Evolutionary conservation across 2,797 vertebrate genomes (phyloP), one percentile per base, ranked within the genome.

Genomic region (Karalla daura): DNA sequence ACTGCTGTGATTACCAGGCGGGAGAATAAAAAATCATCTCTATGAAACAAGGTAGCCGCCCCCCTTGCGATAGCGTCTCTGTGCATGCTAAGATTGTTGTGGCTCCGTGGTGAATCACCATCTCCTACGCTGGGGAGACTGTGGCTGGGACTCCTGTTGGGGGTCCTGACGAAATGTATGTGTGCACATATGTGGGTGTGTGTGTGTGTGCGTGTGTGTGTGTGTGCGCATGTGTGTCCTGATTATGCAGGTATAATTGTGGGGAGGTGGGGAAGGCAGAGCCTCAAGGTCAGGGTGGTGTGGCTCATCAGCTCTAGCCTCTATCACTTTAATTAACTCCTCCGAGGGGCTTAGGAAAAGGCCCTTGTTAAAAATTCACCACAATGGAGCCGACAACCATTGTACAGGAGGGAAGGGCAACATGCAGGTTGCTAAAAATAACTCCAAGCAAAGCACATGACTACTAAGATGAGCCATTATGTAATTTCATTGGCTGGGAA

Each of bases 251-350:
- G 92, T 93, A 92, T 93, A 93, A 94, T 93, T 94, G 93, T 89
- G 80, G 84, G 85, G 86, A 88, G 81, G 87, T 83, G 85, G 87
- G 80, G 81, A 88, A 89, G 89, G 84, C 67, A 50, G 70, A 87
- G 88, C 85, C 85, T 91, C 92, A 94, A 93, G 92, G 93, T 93
- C 92, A 94, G 84, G 86, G 84, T 89, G 89, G 87, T 89, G 90
- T 91, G 90, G 92, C 92, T 94, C 92, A 94, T 93, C 91, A 93
- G 92, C 90, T 90, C 84, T 82, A 91, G 92, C 91, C 89, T 90
- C 87, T 92, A 92, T 94, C 92, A 94, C 91, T 94, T 94, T 95
- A 94, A 95, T 95, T 93, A 95, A 94, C 93, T 94, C 94, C 94
- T 92, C 90, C 44, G 94, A 94, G 92, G 92, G 88, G 87, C 90